Evolutionary conservation across 2,797 vertebrate species (phyloP).

Genomic region (Sphenopsis melanotis): DNA sequence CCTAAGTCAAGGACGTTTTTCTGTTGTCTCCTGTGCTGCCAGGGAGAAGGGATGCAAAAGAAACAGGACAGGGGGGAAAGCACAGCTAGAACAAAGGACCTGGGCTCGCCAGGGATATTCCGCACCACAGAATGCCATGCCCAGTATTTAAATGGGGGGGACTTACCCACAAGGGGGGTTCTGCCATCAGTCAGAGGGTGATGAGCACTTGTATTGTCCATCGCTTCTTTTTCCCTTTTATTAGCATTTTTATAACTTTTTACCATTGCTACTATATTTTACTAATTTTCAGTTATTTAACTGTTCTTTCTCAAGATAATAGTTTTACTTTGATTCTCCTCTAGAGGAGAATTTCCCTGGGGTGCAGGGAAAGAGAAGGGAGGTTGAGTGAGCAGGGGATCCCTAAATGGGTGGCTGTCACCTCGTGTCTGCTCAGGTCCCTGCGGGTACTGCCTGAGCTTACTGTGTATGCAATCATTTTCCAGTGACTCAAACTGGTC

Average conservation of each 20-base stretch:
- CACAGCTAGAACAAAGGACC: neutral
- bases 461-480: fast-evolving
- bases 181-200: neutral
- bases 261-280: neutral
- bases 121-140: neutral
- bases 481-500: neutral
- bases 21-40: neutral
- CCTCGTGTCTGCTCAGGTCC: neutral
- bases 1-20: neutral
- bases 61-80: neutral
- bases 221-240: neutral
- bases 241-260: neutral
- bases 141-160: neutral
- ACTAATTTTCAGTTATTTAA: neutral
- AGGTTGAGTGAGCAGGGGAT: neutral
- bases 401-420: neutral
- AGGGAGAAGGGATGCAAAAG: neutral
- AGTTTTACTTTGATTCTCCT: neutral
- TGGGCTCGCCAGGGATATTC: neutral
- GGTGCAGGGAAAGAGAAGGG: neutral
- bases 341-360: neutral
- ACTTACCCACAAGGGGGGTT: neutral
- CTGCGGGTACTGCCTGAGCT: neutral
- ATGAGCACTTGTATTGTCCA: neutral
- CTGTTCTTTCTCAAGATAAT: neutral